phyloP scores from a whole-genome alignment of 2,113 vertebrate species.

The Dicaeum eximium region DNA sequence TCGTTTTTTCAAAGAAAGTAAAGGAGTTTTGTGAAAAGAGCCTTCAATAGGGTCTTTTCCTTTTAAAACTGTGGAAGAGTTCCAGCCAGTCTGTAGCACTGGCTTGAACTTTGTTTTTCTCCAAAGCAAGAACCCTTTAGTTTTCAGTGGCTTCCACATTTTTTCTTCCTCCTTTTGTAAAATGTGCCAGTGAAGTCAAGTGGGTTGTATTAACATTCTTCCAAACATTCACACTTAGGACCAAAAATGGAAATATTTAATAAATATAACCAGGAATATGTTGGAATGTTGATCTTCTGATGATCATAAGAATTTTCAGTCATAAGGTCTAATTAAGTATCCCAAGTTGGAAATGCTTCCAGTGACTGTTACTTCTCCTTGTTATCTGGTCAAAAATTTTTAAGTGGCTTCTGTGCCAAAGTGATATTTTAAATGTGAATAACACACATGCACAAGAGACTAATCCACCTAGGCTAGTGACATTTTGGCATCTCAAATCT shows the following conservation, averaged over 20 bases:
- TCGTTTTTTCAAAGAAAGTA: constrained; percentile 17
- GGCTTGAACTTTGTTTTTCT: constrained; percentile 54
- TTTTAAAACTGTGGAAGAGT: constrained; percentile 24
- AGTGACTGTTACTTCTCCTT: background rate
- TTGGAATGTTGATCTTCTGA: constrained; percentile 41
- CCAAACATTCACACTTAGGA: constrained; percentile 24
- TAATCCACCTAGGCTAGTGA: background rate
- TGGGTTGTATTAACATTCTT: constrained; percentile 42
- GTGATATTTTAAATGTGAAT: background rate
- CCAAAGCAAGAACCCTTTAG: background rate
- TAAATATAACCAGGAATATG: constrained; percentile 31
- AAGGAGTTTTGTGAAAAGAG: constrained; percentile 26
- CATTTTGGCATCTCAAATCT: background rate
- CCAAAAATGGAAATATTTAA: constrained; percentile 62
- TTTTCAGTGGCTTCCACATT: constrained; percentile 58
- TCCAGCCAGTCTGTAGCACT: constrained; percentile 27
- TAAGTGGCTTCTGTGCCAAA: background rate
- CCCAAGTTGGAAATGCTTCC: background rate
- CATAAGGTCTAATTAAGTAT: constrained; percentile 26
- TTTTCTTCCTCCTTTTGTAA: constrained; percentile 39
- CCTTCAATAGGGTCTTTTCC: constrained; percentile 17
- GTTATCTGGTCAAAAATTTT: constrained; percentile 23
- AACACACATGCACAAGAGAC: background rate
- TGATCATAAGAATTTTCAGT: constrained; percentile 30
- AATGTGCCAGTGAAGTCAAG: constrained; percentile 36